Base-by-base conservation (phyloP, 2,888 invertebrate genomes). In the Bimastos eiseni region DNA sequence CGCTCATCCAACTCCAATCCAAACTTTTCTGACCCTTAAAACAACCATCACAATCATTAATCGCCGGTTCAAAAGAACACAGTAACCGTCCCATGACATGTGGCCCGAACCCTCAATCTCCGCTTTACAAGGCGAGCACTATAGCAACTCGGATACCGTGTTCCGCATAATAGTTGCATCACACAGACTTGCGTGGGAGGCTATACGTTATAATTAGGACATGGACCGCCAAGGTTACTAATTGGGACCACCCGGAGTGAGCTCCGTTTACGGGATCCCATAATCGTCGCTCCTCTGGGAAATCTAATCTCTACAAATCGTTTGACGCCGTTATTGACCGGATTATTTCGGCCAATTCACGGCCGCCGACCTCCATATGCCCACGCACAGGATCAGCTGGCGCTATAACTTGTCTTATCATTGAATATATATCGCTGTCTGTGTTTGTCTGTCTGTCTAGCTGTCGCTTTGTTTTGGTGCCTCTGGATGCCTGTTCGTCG, bases 381-480 rank as follows among this genome's bases (percentile, higher is more conserved):
- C 55, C 30, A 55, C 55, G 55, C 55, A 3, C 3, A 11, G 55
- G 55, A 55, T 55, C 55, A 55, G 3, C 24, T 55, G 55, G 55
- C 55, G 55, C 55, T 55, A 24, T 55, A 55, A n/a, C n/a, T n/a
- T n/a, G n/a, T n/a, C n/a, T n/a, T n/a, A n/a, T n/a, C n/a, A n/a
- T n/a, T 55, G 5, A 55, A 41, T 41, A 30, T 13, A 55, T 55
- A 30, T 55, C 55, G 24, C 13, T 83, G 36, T 36, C 90, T 83
- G 44, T 44, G 19, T 83, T 37, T 90, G 21, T 83, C 8, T 90
- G 55, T 37, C n/a, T 90, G 83, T 83, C 83, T 83, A 36, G 37
- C 83, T 83, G 30, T 37, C n/a, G n/a, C n/a, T 41, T 0, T 90
- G 37, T 36, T 19, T 90, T 83, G 11, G 5, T 89, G 21, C 4